Conservation (phyloP, 2,888 invertebrate genomes). For the Uloborus plumipes region DNA sequence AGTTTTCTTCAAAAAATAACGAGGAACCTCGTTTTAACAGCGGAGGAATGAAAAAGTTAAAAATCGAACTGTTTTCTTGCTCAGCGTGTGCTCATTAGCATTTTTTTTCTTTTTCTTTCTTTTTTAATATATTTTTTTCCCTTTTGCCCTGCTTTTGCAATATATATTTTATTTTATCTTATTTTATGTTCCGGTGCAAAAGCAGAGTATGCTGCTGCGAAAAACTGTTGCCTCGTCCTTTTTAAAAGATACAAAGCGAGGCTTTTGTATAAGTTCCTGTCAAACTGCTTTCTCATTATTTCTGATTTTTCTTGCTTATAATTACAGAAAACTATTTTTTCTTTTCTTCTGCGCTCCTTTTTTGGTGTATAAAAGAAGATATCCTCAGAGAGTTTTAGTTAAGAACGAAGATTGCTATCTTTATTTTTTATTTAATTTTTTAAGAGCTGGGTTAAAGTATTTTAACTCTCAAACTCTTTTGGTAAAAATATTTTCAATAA, state of each 20-base stretch:
- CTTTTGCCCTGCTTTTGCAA: background rate
- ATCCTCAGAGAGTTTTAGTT: background rate
- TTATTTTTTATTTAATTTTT: background rate
- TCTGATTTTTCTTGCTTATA: slow-evolving; percentile 32
- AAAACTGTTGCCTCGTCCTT: slow-evolving; percentile 14
- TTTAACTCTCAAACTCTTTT: background rate
- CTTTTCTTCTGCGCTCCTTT: too few species aligned
- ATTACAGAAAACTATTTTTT: background rate
- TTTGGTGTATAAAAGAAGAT: background rate
- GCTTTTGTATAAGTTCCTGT: slow-evolving; percentile 22
- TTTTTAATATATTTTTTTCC: background rate
- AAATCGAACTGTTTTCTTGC: slow-evolving; percentile 34
- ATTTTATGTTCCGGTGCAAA: background rate
- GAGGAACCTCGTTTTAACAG: slow-evolving; percentile 24
- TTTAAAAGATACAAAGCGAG: slow-evolving; percentile 15
- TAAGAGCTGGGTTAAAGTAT: background rate
- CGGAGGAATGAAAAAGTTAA: slow-evolving; percentile 21
- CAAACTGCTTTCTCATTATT: slow-evolving; percentile 27
- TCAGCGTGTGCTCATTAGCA: slow-evolving; percentile 26
- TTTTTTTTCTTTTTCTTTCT: background rate
- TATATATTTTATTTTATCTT: slow-evolving; percentile 1
- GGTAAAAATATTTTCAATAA: background rate
- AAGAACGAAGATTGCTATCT: background rate
- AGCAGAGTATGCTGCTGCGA: background rate
- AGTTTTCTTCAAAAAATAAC: slow-evolving; percentile 27